These are phyloP conservation scores for Apomyelois bistriatella DNA, from an alignment of 2,888 invertebrate genomes.

Conservation along the genomic window DNA sequence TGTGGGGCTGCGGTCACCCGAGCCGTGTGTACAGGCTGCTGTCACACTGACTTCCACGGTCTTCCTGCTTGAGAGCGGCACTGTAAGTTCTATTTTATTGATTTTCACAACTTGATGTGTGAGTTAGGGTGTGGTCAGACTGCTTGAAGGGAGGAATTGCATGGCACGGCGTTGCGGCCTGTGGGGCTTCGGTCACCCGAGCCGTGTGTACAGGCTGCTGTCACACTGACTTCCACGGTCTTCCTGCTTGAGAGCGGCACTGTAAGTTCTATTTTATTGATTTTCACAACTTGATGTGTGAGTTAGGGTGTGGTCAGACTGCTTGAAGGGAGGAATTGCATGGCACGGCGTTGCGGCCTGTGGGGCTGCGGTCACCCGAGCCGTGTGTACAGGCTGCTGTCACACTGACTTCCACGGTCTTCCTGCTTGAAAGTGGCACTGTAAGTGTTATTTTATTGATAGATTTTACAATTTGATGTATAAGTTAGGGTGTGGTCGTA, in stretches of 20 bases:
- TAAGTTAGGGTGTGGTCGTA: too few relatives aligned
- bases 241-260: slow-evolving; percentile 82
- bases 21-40: slow-evolving; percentile 75
- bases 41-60: slow-evolving; percentile 85
- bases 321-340: slow-evolving; percentile 84
- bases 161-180: slow-evolving; percentile 81
- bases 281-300: too few relatives aligned
- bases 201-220: slow-evolving; percentile 74
- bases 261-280: slow-evolving; percentile 68
- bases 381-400: slow-evolving; percentile 77
- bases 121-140: slow-evolving; percentile 92
- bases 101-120: too few relatives aligned
- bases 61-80: slow-evolving; percentile 81
- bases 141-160: slow-evolving; percentile 84
- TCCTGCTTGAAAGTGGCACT: slow-evolving; percentile 81
- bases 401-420: slow-evolving; percentile 84
- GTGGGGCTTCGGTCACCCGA: slow-evolving; percentile 55
- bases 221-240: slow-evolving; percentile 84
- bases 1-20: slow-evolving; percentile 50
- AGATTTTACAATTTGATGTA: too few relatives aligned
- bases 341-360: slow-evolving; percentile 80
- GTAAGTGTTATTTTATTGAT: slow-evolving; percentile 65
- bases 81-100: slow-evolving; percentile 71
- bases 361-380: slow-evolving; percentile 53
- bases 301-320: slow-evolving; percentile 91